Conservation (phyloP, 2,888 invertebrate species). For the Odontocolon sp. region DNA sequence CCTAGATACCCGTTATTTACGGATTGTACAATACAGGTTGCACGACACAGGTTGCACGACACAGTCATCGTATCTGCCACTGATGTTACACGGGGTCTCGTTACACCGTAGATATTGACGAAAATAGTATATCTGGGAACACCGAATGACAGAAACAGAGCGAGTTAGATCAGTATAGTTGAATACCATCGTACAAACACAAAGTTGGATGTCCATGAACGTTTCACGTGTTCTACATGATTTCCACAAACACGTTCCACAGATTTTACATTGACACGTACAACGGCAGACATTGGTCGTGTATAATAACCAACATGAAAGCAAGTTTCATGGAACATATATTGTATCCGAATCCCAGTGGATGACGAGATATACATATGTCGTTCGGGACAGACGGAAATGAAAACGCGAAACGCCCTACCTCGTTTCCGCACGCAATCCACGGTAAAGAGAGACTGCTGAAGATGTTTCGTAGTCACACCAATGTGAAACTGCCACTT, state of each 20-base stretch:
- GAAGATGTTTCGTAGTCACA: conserved; percentile 2
- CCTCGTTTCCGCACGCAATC: conserved; percentile 5
- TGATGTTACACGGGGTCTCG: background rate
- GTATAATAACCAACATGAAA: background rate
- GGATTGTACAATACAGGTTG: no score
- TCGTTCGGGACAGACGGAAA: conserved; percentile 22
- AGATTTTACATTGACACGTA: background rate
- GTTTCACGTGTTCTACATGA: no score
- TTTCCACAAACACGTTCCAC: no score
- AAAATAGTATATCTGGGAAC: background rate
- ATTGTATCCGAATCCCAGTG: background rate
- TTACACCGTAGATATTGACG: conserved; percentile 1
- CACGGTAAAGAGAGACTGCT: background rate
- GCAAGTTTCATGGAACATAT: background rate
- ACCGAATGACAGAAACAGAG: background rate
- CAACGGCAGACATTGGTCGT: background rate
- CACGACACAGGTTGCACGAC: no score
- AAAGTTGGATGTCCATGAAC: no score
- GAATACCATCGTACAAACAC: no score
- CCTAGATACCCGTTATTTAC: no score
- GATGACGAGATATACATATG: conserved; percentile 13
- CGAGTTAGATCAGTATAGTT: no score
- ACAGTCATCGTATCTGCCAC: background rate
- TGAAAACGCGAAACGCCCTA: conserved; percentile 10
- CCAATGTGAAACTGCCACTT: background rate